Conservation (phyloP, 2,888 invertebrate genomes). For the Bombyx huttoni region DNA sequence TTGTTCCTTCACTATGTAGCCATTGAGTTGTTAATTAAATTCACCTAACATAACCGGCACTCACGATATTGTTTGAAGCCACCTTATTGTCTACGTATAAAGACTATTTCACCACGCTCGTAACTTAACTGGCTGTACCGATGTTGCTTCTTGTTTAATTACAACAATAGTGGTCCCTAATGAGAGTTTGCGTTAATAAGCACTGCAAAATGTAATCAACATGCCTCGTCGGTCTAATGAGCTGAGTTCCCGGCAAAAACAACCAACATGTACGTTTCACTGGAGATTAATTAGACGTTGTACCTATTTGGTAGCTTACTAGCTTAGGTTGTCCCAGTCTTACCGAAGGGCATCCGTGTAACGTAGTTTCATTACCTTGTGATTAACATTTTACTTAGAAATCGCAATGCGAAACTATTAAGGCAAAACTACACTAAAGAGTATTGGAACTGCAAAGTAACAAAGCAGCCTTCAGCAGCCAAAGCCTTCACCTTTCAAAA, state of each 20-base stretch:
- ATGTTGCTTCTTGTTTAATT: slow-evolving; percentile 66
- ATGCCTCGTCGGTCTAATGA: slow-evolving; percentile 69
- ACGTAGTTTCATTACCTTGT: slow-evolving; percentile 3
- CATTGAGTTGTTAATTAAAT: slow-evolving; percentile 71
- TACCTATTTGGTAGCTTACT: slow-evolving; percentile 39
- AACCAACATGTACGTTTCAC: slow-evolving; percentile 62
- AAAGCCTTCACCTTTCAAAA: slow-evolving; percentile 22
- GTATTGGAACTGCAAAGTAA: background rate
- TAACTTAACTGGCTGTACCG: slow-evolving; percentile 31
- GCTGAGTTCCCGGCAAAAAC: slow-evolving; percentile 68
- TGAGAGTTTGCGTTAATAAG: slow-evolving; percentile 72
- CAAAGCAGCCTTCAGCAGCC: background rate
- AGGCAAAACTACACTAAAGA: slow-evolving; percentile 3
- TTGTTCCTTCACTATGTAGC: slow-evolving; percentile 41
- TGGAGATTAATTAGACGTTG: slow-evolving; percentile 65
- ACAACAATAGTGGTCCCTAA: slow-evolving; percentile 71
- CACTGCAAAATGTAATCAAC: slow-evolving; percentile 71
- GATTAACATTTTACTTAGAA: slow-evolving; percentile 40
- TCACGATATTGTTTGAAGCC: slow-evolving; percentile 10
- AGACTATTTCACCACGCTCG: slow-evolving; percentile 30
- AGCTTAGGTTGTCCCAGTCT: slow-evolving; percentile 1
- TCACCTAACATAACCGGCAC: slow-evolving; percentile 44
- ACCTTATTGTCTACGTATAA: slow-evolving; percentile 28
- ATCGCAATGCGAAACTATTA: slow-evolving; percentile 17
- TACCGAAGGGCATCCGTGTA: slow-evolving; percentile 7